A percentile compares a stretch with the other conserved stretches of the same genome.
These are phyloP conservation scores for Epinephelus lanceolatus DNA, from an alignment of 2,113 vertebrate genomes.

Conservation along the genomic window DNA sequence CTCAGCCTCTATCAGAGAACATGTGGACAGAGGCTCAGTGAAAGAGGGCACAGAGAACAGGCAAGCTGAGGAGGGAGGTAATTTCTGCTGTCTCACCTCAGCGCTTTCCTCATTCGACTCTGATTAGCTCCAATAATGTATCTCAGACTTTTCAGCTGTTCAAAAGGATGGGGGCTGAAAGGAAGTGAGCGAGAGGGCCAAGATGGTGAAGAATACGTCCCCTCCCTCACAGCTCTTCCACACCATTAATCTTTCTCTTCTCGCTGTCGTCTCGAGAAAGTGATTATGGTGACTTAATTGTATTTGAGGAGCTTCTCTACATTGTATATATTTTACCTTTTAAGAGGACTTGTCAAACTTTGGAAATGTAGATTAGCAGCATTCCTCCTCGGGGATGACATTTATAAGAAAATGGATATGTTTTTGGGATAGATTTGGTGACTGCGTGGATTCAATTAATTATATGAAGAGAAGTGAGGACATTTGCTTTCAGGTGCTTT, in stretches of 20 bases:
- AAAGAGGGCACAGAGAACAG: slow-evolving; percentile 54
- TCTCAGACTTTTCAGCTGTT: slow-evolving; percentile 80
- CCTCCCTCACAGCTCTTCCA: slow-evolving; percentile 62
- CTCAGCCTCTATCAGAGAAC: slow-evolving; percentile 61
- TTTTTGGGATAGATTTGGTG: background rate
- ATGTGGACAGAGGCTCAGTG: slow-evolving; percentile 61
- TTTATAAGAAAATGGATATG: background rate
- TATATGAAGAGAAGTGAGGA: background rate
- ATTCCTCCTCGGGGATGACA: slow-evolving; percentile 5
- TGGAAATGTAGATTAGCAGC: slow-evolving; percentile 33
- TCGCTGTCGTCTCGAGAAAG: slow-evolving; percentile 56
- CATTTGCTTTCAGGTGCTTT: background rate
- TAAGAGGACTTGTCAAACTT: slow-evolving; percentile 39
- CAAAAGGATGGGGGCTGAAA: slow-evolving; percentile 69
- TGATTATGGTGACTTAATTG: slow-evolving; percentile 73
- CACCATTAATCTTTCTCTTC: slow-evolving; percentile 72
- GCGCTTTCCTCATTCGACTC: slow-evolving; percentile 83
- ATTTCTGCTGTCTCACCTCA: slow-evolving; percentile 86
- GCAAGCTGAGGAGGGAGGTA: slow-evolving; percentile 67
- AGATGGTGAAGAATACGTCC: slow-evolving; percentile 51
- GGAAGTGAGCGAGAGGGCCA: slow-evolving; percentile 51
- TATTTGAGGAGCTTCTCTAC: slow-evolving; percentile 58
- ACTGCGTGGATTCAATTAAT: background rate
- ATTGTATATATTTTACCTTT: slow-evolving; percentile 47
- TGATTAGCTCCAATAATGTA: slow-evolving; percentile 87